Evolutionary conservation across 37 sponge, comb jelly and placozoan species (phyloP).

Genomic region (Dysidea cf. avara): DNA sequence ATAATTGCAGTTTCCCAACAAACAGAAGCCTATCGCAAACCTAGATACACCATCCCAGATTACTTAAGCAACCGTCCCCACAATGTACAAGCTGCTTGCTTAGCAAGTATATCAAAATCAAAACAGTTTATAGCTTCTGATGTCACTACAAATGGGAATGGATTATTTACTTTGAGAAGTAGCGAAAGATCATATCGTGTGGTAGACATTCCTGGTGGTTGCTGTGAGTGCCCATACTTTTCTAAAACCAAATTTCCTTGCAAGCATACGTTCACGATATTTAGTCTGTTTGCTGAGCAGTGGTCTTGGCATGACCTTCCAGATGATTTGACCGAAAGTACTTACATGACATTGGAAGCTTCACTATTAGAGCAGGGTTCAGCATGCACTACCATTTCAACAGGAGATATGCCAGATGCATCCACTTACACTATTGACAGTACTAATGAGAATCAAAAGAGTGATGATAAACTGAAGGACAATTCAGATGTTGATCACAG

Average conservation of each 20-base stretch:
- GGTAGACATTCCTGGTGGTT: conserved; percentile 20
- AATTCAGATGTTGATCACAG: too few relatives aligned
- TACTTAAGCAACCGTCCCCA: conserved; percentile 2
- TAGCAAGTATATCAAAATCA: not conserved
- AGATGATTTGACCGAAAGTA: not conserved
- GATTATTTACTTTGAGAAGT: conserved; percentile 30
- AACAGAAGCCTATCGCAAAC: conserved; percentile 13
- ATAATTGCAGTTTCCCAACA: not conserved
- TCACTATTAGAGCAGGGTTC: not conserved
- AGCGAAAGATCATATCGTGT: not conserved
- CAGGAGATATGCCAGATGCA: not conserved
- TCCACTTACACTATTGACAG: not conserved
- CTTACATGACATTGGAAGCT: conserved; percentile 1
- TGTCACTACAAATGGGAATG: conserved; percentile 5
- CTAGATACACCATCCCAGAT: conserved; percentile 12
- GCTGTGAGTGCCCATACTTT: too few relatives aligned
- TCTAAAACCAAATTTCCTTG: conserved; percentile 20
- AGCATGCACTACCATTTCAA: not conserved
- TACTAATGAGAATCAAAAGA: not conserved
- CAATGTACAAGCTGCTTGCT: conserved; percentile 8
- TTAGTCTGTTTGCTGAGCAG: not conserved
- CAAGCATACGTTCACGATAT: conserved; percentile 36
- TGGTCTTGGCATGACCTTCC: conserved; percentile 27
- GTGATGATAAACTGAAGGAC: too few relatives aligned
- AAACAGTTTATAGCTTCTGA: conserved; percentile 3